Base-by-base conservation (phyloP, 1,140 invertebrate genomes). In the Argopecten irradians region DNA sequence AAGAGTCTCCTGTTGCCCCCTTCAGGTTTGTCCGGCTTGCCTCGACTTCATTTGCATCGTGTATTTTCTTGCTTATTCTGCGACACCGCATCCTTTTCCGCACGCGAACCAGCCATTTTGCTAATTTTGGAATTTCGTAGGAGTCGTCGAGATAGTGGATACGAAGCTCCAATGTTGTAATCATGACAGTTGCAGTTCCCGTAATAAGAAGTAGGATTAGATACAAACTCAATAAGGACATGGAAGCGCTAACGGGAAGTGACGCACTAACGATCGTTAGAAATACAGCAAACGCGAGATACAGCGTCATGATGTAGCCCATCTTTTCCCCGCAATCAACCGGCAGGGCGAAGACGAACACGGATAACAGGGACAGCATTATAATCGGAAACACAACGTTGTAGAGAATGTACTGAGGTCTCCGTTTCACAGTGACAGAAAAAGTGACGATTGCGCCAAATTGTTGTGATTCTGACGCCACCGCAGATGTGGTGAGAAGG, bases 261-360 rank as follows among this genome's bases (percentile, higher is more conserved):
- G 85, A 34, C 16, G 86, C 39, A 11, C 84, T 46, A 5, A 92
- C 85, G 1, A 91, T 88, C 5, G 85, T 90, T 43, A 93, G 82
- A 71, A 93, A 92, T 7, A 93, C 91, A 11, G 91, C 90, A 36
- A 92, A 83, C 1, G 92, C 90, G n/a, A 93, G 84, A 35, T 92
- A 91, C 3, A 91, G 89, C 22, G 91, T 91, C 33, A 93, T 41
- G 3, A 84, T 39, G 39, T 89, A 92, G 13, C 87, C 71, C 41
- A 91, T 85, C 82, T 90, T 90, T 34, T 93, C 92, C 19, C 92
- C 92, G 22, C 87, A 55, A 7, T 90, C 87, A 1, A 83, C 87
- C 7, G 92, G 92, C 11, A 93, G 41, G 16, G 88, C 86, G 84
- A 93, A 93, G 8, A 83, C 55, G 32, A 89, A 86, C 34, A 90